These are phyloP conservation scores for Eupithecia tripunctaria DNA, from an alignment of 2,888 invertebrate genomes.

Conservation along the genomic window DNA sequence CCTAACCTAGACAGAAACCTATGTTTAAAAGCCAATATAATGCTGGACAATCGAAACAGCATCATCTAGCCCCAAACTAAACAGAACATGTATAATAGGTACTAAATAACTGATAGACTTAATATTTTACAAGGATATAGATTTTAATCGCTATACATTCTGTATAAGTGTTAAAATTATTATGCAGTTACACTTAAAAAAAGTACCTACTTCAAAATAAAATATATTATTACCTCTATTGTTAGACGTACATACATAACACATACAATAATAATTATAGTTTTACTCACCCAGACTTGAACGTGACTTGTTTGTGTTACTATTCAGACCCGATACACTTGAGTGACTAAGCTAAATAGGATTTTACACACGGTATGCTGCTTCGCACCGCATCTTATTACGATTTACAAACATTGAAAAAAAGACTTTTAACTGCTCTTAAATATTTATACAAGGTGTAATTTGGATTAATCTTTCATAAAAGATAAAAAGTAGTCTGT, in stretches of 20 bases:
- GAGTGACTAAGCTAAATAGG: conserved; percentile 23
- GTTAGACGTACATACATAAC: too few species aligned
- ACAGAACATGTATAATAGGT: too few species aligned
- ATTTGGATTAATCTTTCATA: not conserved
- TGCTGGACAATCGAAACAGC: too few species aligned
- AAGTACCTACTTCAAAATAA: not conserved
- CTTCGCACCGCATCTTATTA: not conserved
- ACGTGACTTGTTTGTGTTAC: conserved; percentile 47
- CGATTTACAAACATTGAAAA: not conserved
- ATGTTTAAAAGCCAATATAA: not conserved
- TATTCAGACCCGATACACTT: conserved; percentile 40
- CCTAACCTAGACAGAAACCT: not conserved
- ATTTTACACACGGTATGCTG: not conserved
- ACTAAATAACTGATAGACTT: too few species aligned
- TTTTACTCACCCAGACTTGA: conserved; percentile 45
- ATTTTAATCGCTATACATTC: too few species aligned
- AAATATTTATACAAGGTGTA: not conserved
- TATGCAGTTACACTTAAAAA: too few species aligned
- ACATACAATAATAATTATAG: conserved; percentile 46
- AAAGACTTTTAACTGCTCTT: not conserved
- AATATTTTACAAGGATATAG: too few species aligned
- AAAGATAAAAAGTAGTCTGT: not conserved
- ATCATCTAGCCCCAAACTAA: too few species aligned
- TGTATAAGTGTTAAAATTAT: too few species aligned
- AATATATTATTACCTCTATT: conserved; percentile 6